A percentile compares a stretch with the other conserved stretches of the same genome.
phyloP scores from a whole-genome alignment of 2,113 vertebrate genomes.

The Lepus europaeus region DNA sequence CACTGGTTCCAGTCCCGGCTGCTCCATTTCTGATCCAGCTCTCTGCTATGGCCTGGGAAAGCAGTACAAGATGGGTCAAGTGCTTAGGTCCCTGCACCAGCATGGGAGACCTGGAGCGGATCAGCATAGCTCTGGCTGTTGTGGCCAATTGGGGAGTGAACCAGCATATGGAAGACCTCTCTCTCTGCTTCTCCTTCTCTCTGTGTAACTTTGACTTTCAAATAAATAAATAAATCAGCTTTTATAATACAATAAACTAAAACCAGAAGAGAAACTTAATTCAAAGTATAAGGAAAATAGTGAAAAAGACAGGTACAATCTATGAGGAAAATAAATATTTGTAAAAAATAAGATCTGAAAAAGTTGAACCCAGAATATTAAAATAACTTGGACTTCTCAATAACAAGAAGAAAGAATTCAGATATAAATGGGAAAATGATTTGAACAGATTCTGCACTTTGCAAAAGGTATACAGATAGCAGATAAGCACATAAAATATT shows the following conservation, averaged over 20 bases:
- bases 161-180: too few relatives aligned
- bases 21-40: too few relatives aligned
- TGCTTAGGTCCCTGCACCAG: too few relatives aligned
- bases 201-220: too few relatives aligned
- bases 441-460: neutral
- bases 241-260: neutral
- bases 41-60: too few relatives aligned
- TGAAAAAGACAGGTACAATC: neutral
- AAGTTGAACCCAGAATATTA: neutral
- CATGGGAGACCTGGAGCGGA: too few relatives aligned
- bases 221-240: neutral
- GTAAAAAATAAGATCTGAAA: neutral
- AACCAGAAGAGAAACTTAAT: neutral
- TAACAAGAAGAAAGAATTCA: neutral
- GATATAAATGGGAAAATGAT: neutral
- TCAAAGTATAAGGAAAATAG: neutral
- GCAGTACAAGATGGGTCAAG: too few relatives aligned
- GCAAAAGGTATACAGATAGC: neutral
- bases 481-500: neutral
- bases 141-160: too few relatives aligned
- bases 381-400: neutral
- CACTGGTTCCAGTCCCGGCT: too few relatives aligned
- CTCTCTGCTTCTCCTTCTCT: too few relatives aligned
- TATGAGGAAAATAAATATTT: neutral
- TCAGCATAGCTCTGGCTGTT: too few relatives aligned